Conservation (phyloP, 2,113 vertebrate genomes). For the Scytalopus superciliaris region DNA sequence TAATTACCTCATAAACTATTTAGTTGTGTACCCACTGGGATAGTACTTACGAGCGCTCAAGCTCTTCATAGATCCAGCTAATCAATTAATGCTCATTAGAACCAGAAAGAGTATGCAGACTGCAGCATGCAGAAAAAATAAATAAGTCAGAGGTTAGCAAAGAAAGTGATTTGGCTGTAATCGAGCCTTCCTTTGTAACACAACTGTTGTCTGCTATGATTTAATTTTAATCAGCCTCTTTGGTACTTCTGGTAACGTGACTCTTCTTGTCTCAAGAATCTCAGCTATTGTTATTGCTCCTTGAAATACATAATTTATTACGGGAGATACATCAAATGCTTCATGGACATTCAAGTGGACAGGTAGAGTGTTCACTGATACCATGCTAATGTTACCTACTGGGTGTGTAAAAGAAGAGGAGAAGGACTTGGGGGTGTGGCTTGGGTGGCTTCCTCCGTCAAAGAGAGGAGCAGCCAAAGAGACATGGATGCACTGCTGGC, state of each 20-base stretch:
- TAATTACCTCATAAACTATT: slow-evolving; percentile 98
- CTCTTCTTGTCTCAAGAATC: slow-evolving; percentile 28
- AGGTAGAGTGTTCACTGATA: background rate
- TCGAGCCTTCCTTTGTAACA: slow-evolving; percentile 43
- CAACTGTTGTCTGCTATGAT: slow-evolving; percentile 63
- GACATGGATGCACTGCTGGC: background rate
- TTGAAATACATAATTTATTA: slow-evolving; percentile 45
- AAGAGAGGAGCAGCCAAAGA: background rate
- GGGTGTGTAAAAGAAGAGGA: background rate
- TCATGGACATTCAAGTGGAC: background rate
- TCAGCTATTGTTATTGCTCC: slow-evolving; percentile 20
- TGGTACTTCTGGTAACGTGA: slow-evolving; percentile 11
- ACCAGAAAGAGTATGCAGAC: slow-evolving; percentile 73
- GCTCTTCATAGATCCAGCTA: slow-evolving; percentile 87
- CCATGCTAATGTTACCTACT: background rate
- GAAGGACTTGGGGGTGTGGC: background rate
- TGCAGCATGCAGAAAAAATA: slow-evolving; percentile 70
- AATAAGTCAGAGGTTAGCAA: slow-evolving; percentile 67
- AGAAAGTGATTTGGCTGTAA: slow-evolving; percentile 66
- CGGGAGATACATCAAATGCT: background rate
- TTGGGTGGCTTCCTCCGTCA: background rate
- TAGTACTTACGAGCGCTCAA: slow-evolving; percentile 84
- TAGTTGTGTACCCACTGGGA: slow-evolving; percentile 87
- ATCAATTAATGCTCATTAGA: slow-evolving; percentile 97
- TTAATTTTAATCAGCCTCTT: slow-evolving; percentile 66